Evolutionary conservation across 2,888 invertebrate species (phyloP), one percentile per base, ranked within the genome.

Genomic region (Tryphoninae sp.): DNA sequence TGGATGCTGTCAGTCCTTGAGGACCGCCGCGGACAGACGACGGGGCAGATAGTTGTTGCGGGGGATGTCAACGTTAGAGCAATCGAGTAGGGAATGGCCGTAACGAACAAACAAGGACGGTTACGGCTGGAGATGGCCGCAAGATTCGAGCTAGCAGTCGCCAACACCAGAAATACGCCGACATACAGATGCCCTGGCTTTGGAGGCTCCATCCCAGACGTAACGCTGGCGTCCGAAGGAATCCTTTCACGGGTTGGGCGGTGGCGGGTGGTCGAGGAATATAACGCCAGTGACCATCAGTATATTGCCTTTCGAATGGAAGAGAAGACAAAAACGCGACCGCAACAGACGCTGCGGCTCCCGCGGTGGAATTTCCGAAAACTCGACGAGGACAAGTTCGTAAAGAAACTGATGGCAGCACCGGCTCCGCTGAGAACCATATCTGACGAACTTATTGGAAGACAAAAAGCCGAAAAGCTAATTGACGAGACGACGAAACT

Each of bases 21-120:
- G 16, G 53, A 53, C 53, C 13, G 1, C 1, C 9, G 77, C 0
- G 55, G 71, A 72, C 45, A 77, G 0, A 49, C 71, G 19, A 26
- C 9, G 0, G 84, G 82, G 1, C 33, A 71, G n/a, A 13, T 80
- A 2, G n/a, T 82, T 1, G 26, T 75, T 19, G 19, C 19, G 74
- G 83, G 80, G 0, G 84, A 84, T 51, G 74, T 84, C 58, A 86
- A 86, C 68, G 78, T 81, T 2, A 83, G 72, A 53, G 81, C 84
- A n/a, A 33, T 69, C 11, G 84, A 84, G 53, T 86, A 81, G 84
- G 79, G 82, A 9, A 82, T 84, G 82, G 42, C 77, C 40, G 1
- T 4, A 9, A 68, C 78, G 2, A 69, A 85, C 77, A 81, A 19
- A 42, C 77, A 84, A 33, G 82, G 82, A 45, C 82, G 75, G 22